These are phyloP conservation scores for Acronicta psi DNA, from an alignment of 2,888 invertebrate genomes.

Conservation along the genomic window DNA sequence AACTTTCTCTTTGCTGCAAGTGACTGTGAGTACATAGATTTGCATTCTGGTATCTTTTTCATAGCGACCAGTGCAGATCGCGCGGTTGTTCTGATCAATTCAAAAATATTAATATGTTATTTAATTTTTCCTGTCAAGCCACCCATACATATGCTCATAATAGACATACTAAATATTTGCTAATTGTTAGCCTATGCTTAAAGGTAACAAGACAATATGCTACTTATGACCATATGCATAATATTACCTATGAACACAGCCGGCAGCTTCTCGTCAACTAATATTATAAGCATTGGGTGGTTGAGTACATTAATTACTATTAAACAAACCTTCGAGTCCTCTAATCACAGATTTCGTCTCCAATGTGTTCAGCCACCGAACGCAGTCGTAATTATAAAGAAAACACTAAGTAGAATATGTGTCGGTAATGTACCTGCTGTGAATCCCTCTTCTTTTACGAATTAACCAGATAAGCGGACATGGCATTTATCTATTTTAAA, in stretches of 20 bases:
- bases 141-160: no score
- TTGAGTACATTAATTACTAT: slow-evolving; percentile 24
- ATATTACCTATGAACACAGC: slow-evolving; percentile 1
- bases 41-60: no score
- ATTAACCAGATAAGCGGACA: neutral
- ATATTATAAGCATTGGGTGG: slow-evolving; percentile 22
- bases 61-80: no score
- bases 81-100: no score
- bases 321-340: neutral
- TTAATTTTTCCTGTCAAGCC: no score
- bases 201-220: neutral
- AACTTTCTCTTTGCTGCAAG: no score
- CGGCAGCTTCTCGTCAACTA: slow-evolving; percentile 21
- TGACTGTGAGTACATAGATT: no score
- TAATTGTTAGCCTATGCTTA: neutral
- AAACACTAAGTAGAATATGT: slow-evolving; percentile 29
- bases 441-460: slow-evolving; percentile 1
- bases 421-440: slow-evolving; percentile 22
- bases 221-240: neutral
- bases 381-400: slow-evolving; percentile 23
- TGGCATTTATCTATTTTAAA: neutral
- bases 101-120: no score
- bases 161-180: no score
- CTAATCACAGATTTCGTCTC: neutral
- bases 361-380: slow-evolving; percentile 16